phyloP scores from a whole-genome alignment of 2,888 invertebrate species.

The Stictocephala bisonia region DNA sequence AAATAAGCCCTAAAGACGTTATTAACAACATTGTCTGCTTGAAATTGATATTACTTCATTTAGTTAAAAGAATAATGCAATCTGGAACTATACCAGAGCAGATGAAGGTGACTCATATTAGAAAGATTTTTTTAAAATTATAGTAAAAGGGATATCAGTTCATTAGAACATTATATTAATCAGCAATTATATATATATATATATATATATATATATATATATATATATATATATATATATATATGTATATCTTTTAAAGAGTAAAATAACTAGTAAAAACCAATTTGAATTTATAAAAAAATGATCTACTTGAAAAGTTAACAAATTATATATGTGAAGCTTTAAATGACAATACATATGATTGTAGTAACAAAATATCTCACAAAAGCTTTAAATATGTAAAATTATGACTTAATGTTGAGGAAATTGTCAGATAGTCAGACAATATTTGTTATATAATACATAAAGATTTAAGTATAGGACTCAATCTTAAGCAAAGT shows the following conservation, averaged over 20 bases:
- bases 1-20: not conserved
- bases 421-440: not conserved
- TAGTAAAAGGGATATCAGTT: not conserved
- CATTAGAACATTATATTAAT: not conserved
- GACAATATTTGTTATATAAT: not conserved
- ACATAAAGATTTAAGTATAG: too few relatives aligned
- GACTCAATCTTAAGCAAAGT: too few relatives aligned
- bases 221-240: too few relatives aligned
- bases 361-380: too few relatives aligned
- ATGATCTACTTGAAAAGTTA: not conserved
- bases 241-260: not conserved
- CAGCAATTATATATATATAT: not conserved
- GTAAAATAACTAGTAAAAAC: not conserved
- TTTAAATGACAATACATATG: too few relatives aligned
- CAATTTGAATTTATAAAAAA: not conserved
- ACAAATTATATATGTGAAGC: too few relatives aligned
- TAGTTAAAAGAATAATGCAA: not conserved
- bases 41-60: not conserved
- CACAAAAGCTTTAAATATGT: not conserved
- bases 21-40: not conserved
- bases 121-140: not conserved
- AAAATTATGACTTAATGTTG: not conserved
- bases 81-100: not conserved
- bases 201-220: too few relatives aligned
- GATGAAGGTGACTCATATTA: not conserved